Base-by-base conservation (phyloP, 2,113 vertebrate species). In the Gulo gulo region DNA sequence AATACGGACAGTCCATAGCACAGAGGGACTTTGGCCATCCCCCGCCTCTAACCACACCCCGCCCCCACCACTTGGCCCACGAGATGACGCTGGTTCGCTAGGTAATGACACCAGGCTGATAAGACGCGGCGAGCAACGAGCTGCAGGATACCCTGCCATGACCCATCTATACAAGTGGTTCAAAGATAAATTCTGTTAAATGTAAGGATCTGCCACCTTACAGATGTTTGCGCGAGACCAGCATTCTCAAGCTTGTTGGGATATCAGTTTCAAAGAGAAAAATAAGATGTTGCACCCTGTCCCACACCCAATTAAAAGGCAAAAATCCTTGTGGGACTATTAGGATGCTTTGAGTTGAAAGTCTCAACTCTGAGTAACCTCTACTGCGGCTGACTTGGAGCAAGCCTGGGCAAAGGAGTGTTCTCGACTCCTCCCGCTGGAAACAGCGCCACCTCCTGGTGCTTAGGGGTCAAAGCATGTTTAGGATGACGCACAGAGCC, bases 341-440 rank as follows among this genome's bases (percentile, higher is more conserved):
- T 10, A 80, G 52, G 31, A 50, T 15, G 20, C 23, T 76, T 34
- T 36, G 36, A 34, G 31, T 47, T 57, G 12, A 42, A 65, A 85
- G 20, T 15, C 20, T 63, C 59, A 34, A 7, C 16, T 69, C 36
- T 36, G 24, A 67, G 6, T 85, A 52, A 86, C 1, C 20, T 76
- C 29, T 21, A 74, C 71, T 7, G 59, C 1, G 31, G 31, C 4
- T 29, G 18, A 69, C 34, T 15, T 61, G n/a, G 15, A n/a, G 42
- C 6, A 6, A 34, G 5, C 20, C 9, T 50, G 34, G 80, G 4
- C 20, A 14, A 20, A n/a, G 14, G 26, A 86, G 7, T 8, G 4
- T 18, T 71, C 29, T n/a, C 7, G 20, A 0, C 31, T 12, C 3
- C 4, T 26, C 11, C 9, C 7, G 7, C 9, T 31, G 2, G 26